These are phyloP conservation scores for Synergus umbraculus DNA, from an alignment of 2,888 invertebrate species.

Conservation along the genomic window DNA sequence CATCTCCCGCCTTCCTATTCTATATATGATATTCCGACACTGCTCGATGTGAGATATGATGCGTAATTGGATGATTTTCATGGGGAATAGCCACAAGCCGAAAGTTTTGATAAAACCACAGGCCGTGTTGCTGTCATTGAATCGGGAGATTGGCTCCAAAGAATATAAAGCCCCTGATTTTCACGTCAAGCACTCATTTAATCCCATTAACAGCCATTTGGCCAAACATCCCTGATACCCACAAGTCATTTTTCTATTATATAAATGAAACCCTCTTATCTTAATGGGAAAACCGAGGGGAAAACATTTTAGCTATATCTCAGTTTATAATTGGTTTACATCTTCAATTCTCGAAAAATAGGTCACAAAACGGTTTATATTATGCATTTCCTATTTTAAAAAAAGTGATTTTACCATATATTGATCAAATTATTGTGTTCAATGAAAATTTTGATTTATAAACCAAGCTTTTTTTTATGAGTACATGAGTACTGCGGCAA, in stretches of 20 bases:
- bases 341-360: background rate
- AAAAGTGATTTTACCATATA: too few relatives aligned
- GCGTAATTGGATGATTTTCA: constrained; percentile 75
- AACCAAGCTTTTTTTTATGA: too few relatives aligned
- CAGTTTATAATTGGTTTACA: background rate
- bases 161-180: constrained; percentile 16
- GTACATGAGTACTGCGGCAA: too few relatives aligned
- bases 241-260: constrained; percentile 18
- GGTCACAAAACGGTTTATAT: background rate
- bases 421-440: too few relatives aligned
- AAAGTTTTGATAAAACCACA: constrained; percentile 30
- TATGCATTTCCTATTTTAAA: too few relatives aligned
- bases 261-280: background rate
- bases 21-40: constrained; percentile 2
- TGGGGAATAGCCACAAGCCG: constrained; percentile 66
- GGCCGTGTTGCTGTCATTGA: constrained; percentile 15
- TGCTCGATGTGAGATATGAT: constrained; percentile 65
- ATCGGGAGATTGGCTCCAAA: background rate
- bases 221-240: background rate
- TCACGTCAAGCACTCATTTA: constrained; percentile 3
- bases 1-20: constrained; percentile 41
- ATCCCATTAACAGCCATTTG: constrained; percentile 24
- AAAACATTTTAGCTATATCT: background rate
- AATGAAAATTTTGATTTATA: too few relatives aligned
- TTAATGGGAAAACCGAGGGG: background rate